These are phyloP conservation scores for Fissipunctia ypsillon DNA, from an alignment of 2,888 invertebrate genomes.

Conservation along the genomic window DNA sequence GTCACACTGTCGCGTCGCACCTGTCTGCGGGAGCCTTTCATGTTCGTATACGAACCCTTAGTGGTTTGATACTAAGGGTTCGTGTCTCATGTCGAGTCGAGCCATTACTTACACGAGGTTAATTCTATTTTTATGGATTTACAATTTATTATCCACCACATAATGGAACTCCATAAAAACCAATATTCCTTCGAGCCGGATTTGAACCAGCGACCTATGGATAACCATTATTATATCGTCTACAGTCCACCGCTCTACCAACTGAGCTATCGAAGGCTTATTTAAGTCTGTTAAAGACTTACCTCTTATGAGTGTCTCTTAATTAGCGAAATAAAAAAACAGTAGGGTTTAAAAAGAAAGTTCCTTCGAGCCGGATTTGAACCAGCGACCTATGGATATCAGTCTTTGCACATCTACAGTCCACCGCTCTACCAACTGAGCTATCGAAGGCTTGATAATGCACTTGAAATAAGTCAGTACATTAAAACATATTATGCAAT, in stretches of 20 bases:
- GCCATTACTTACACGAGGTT: no score
- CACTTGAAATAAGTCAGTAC: constrained; percentile 23
- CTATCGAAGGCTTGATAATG: constrained; percentile 49
- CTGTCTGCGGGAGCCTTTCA: no score
- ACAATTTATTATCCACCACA: background rate
- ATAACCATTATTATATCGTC: constrained; percentile 63
- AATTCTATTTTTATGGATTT: background rate
- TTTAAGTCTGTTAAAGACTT: background rate
- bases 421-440: constrained; percentile 89
- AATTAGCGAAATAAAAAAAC: background rate
- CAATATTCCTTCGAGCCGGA: constrained; percentile 89
- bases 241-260: constrained; percentile 90
- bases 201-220: constrained; percentile 92
- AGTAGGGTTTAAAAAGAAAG: constrained; percentile 57
- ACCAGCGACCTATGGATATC: constrained; percentile 91
- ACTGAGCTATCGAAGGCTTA: constrained; percentile 89
- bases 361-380: constrained; percentile 91
- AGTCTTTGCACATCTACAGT: constrained; percentile 78
- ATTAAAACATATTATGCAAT: constrained; percentile 32
- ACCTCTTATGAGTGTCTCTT: background rate
- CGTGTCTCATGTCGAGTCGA: no score
- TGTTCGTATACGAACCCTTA: background rate
- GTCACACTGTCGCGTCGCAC: no score
- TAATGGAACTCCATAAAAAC: background rate
- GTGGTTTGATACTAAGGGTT: no score